Percentiles rank a stretch among this genome's conserved stretches.
phyloP scores from a whole-genome alignment of 2,113 vertebrate species.

The Aptenodytes patagonicus region DNA sequence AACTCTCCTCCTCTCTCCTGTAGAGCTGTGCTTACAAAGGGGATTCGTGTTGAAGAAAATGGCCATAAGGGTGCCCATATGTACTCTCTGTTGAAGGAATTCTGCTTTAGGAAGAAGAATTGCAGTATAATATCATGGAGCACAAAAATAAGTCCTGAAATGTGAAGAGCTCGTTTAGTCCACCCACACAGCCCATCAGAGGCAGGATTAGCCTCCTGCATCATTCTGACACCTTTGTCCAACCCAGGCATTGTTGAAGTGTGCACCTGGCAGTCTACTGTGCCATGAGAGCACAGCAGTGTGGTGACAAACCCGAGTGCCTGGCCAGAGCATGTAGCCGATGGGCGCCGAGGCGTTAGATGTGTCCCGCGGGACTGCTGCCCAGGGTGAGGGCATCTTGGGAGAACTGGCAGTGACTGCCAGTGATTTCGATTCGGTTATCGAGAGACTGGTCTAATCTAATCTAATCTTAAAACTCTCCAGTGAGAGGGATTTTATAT shows the following conservation, averaged over 20 bases:
- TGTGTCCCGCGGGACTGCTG: background rate
- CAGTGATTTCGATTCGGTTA: background rate
- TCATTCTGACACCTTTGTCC: background rate
- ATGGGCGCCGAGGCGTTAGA: rapidly evolving
- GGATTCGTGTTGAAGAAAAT: background rate
- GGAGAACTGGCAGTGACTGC: background rate
- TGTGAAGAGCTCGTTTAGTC: background rate
- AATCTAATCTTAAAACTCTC: background rate
- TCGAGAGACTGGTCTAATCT: background rate
- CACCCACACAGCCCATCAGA: background rate
- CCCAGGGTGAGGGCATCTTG: background rate
- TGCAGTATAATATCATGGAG: background rate
- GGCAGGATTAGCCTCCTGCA: background rate
- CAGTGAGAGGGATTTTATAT: background rate
- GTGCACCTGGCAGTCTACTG: background rate
- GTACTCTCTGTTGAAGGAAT: background rate
- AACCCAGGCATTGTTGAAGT: rapidly evolving
- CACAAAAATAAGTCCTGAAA: background rate
- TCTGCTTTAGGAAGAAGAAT: background rate
- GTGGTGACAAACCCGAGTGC: background rate
- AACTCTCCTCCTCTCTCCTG: background rate
- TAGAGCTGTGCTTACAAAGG: background rate
- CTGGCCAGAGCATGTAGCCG: rapidly evolving
- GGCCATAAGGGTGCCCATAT: background rate
- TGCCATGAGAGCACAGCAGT: background rate